These are phyloP conservation scores for Diabrotica balteata DNA, from an alignment of 2,888 invertebrate genomes.

Conservation along the genomic window DNA sequence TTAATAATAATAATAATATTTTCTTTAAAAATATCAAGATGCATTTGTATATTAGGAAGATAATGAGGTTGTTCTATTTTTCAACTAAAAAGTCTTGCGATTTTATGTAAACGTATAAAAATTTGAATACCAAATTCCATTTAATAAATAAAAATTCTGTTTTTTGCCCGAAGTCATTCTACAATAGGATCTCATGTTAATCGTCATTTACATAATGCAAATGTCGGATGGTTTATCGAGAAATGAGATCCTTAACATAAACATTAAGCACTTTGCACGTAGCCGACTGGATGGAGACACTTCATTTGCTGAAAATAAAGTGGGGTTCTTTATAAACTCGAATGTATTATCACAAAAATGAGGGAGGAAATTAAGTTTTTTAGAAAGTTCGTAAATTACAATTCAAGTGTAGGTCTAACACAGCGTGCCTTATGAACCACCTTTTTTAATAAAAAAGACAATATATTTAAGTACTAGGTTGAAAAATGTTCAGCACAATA, in stretches of 20 bases:
- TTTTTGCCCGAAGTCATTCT: not conserved
- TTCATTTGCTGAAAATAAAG: conserved; percentile 2
- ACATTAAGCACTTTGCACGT: not conserved
- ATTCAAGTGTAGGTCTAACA: not conserved
- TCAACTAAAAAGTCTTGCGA: not conserved
- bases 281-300: conserved; percentile 4
- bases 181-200: not conserved
- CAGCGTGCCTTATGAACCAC: not conserved
- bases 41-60: too few species aligned
- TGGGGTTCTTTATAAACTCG: not conserved
- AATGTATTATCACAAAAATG: not conserved
- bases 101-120: not conserved
- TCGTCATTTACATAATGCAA: conserved; percentile 6
- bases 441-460: not conserved
- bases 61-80: too few species aligned
- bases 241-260: conserved; percentile 5
- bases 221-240: conserved; percentile 4
- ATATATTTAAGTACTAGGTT: not conserved
- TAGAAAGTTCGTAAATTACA: not conserved
- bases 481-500: not conserved
- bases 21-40: too few species aligned
- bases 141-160: not conserved
- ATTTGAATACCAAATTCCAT: conserved; percentile 1
- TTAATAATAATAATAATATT: too few species aligned
- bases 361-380: not conserved